These are phyloP conservation scores for Margarornis squamiger DNA, from an alignment of 2,797 vertebrate genomes.

Conservation along the genomic window DNA sequence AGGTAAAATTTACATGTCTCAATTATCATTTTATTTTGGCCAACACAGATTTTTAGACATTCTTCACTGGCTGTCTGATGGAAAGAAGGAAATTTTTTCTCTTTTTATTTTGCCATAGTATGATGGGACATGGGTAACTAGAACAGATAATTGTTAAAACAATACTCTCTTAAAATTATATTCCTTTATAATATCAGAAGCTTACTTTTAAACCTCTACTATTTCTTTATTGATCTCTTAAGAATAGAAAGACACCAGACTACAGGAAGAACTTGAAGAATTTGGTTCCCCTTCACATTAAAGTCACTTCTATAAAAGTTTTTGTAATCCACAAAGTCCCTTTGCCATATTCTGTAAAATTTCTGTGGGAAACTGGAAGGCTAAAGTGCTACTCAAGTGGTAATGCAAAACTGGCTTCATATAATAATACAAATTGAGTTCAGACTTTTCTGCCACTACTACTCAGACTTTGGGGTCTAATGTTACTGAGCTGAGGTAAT, in stretches of 20 bases:
- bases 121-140: neutral
- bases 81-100: neutral
- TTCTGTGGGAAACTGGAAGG: neutral
- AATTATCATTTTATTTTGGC: neutral
- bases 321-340: neutral
- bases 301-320: neutral
- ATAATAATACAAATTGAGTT: neutral
- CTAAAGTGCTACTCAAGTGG: rapidly evolving
- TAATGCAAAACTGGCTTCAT: neutral
- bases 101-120: neutral
- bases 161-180: neutral
- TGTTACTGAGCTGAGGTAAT: neutral
- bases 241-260: neutral
- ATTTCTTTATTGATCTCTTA: neutral
- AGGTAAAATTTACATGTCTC: neutral
- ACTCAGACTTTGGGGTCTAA: neutral
- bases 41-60: neutral
- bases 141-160: neutral
- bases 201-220: neutral
- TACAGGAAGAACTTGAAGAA: neutral
- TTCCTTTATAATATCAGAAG: neutral
- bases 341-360: neutral
- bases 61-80: neutral
- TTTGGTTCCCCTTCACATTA: neutral
- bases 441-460: neutral